Evolutionary conservation across 2,888 invertebrate genomes (phyloP).

Genomic region (Alentia gelatinosa): DNA sequence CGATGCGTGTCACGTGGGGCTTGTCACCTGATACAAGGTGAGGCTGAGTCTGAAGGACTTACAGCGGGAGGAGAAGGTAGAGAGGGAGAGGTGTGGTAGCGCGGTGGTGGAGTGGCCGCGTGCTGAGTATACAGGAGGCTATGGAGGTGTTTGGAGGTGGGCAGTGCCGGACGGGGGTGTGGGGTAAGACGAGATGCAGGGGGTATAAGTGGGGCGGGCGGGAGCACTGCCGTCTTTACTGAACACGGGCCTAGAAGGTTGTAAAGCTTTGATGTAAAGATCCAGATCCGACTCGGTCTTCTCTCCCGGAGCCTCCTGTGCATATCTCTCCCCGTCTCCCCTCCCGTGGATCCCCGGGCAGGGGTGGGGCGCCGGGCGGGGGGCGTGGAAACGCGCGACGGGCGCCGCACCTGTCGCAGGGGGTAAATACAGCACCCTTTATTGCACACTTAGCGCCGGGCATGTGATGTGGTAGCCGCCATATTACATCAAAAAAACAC

Average conservation of each 20-base stretch:
- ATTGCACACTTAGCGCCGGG: not conserved
- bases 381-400: conserved; percentile 26
- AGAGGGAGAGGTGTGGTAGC: not conserved
- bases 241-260: not conserved
- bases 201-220: not conserved
- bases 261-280: not conserved
- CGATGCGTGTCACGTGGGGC: not conserved
- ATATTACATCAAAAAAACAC: conserved; percentile 47
- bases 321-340: not conserved
- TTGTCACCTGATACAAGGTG: conserved; percentile 22
- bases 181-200: not conserved
- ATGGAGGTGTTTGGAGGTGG: not conserved
- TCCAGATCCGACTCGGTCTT: not conserved
- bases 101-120: not conserved
- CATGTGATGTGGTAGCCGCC: conserved; percentile 42
- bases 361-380: not conserved
- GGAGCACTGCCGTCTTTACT: not conserved
- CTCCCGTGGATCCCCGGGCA: not conserved
- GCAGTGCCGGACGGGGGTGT: not conserved
- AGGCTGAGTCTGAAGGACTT: not conserved
- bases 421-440: conserved; percentile 21
- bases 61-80: not conserved
- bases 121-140: not conserved
- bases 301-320: not conserved
- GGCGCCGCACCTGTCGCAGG: conserved; percentile 35